Base-by-base conservation (phyloP, 2,797 vertebrate genomes). In the Intellagama lesueurii region DNA sequence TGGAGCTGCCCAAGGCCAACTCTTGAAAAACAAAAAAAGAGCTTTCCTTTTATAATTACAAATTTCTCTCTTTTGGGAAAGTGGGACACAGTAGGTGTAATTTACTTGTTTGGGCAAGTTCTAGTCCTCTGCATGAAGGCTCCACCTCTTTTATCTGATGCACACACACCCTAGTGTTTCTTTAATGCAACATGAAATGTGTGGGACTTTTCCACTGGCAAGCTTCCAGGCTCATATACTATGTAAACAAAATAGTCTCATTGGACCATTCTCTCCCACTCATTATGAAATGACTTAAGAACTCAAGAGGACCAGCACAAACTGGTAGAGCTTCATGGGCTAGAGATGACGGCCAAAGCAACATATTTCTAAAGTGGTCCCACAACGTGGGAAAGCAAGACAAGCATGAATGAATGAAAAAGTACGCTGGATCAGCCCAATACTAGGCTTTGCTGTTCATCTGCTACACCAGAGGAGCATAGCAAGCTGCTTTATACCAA, bases 141-240 rank as follows among this genome's bases (percentile, higher is more conserved):
- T 94, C 93, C 90, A 69, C 86, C 94, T 93, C 26, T 90, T 93
- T 94, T 96, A 80, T 95, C 91, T 93, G 93, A 95, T 92, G 80
- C 1, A 6, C 60, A 90, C 88, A 81, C 90, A 4, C 89, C 91
- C 93, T 92, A 11, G 89, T 76, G 89, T 32, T 93, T 94, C 92
- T 93, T 81, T 88, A 70, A 60, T n/a, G 0, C 89, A 5, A 84
- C 93, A 89, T 90, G 92, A 92, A 94, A 81, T 90, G 93, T 86
- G 92, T 96, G 94, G 94, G 93, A 94, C 93, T 83, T 92, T 90
- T 95, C 89, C 77, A 19, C 2, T 91, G 90, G 92, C 93, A 91
- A 82, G 11, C 87, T 92, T 94, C 93, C 90, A 95, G 72, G 88
- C 95, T 92, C 66, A 82, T 83, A 90, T 81, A 89, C 81, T 35